Evolutionary conservation across 1,140 invertebrate genomes (phyloP).

Genomic region (Euura saliciscinereae): DNA sequence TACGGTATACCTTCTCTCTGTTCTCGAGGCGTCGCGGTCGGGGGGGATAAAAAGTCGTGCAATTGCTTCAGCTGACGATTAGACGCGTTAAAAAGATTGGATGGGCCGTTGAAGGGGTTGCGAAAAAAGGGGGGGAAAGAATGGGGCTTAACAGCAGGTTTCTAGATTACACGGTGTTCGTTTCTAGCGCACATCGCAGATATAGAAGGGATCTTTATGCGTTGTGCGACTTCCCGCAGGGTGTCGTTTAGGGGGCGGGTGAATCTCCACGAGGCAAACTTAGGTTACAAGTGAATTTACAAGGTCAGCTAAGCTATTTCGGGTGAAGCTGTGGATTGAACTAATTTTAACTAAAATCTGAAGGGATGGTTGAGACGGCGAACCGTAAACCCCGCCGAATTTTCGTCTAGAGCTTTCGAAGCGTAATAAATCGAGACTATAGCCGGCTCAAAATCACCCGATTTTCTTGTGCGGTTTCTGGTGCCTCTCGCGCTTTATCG

Average conservation of each 20-base stretch:
- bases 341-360: conserved; percentile 1
- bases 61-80: not conserved
- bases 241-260: not conserved
- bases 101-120: not conserved
- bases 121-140: not conserved
- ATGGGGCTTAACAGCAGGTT: not conserved
- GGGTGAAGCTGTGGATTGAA: not conserved
- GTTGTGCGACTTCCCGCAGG: not conserved
- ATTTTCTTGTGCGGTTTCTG: not conserved
- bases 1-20: no score
- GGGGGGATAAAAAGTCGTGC: not conserved
- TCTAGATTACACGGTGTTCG: not conserved
- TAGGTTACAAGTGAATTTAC: not conserved
- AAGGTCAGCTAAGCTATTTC: not conserved
- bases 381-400: not conserved
- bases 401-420: not conserved
- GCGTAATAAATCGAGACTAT: not conserved
- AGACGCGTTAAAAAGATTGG: conserved; percentile 2
- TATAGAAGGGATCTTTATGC: not conserved
- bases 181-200: not conserved
- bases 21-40: not conserved
- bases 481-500: not conserved
- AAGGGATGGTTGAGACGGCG: not conserved
- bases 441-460: no score
- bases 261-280: not conserved